A percentile compares a stretch with the other conserved stretches of the same genome.
Conservation (phyloP, 1,140 invertebrate species). For the Aricia agestis region DNA sequence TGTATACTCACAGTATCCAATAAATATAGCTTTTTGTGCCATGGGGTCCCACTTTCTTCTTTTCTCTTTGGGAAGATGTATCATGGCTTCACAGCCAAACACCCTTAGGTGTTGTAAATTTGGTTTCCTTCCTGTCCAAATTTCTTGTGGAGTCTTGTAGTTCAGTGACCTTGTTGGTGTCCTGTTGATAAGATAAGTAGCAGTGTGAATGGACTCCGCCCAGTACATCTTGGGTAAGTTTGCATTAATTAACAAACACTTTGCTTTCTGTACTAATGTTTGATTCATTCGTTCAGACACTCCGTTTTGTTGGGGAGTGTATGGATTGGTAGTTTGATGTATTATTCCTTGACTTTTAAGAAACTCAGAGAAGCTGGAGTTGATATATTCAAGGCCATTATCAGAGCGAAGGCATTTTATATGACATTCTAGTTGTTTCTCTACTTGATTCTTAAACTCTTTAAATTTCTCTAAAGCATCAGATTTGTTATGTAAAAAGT, state of each 20-base stretch:
- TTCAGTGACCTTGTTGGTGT: too few relatives aligned
- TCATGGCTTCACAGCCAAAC: conserved; percentile 27
- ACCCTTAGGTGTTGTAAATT: conserved; percentile 23
- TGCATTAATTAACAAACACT: background rate
- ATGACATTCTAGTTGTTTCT: background rate
- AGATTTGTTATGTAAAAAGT: background rate
- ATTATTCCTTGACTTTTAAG: background rate
- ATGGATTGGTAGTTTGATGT: background rate
- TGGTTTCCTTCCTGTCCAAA: conserved; percentile 22
- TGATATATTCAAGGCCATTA: background rate
- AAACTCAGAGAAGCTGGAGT: background rate
- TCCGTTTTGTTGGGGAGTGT: background rate
- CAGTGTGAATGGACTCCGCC: background rate
- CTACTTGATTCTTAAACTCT: background rate
- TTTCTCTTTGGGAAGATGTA: conserved; percentile 26
- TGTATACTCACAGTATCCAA: conserved; percentile 26
- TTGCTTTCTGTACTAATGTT: background rate
- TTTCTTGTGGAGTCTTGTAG: background rate
- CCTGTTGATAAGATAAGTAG: background rate
- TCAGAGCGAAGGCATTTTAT: background rate
- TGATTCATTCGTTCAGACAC: background rate
- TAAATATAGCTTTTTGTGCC: conserved; percentile 25
- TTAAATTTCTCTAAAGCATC: background rate
- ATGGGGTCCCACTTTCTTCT: conserved; percentile 23
- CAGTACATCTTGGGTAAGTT: background rate